Evolutionary conservation across 2,113 vertebrate genomes (phyloP).

Genomic region (Grus americana): DNA sequence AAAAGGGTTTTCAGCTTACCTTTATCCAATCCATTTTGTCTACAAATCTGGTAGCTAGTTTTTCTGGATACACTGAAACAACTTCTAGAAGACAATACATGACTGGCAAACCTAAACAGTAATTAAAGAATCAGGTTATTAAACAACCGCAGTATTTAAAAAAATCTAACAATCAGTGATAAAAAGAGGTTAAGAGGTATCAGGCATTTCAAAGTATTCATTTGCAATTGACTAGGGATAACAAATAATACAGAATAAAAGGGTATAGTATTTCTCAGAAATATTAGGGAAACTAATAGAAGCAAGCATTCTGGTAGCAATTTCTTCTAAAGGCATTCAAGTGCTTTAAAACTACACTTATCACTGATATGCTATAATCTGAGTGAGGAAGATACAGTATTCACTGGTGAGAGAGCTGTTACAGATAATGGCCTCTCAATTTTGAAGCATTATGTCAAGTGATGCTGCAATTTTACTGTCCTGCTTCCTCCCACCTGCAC

Average conservation of each 20-base stretch:
- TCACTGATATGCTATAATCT: not conserved
- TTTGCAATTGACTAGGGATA: not conserved
- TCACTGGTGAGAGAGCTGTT: not conserved
- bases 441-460: not conserved
- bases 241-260: not conserved
- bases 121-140: conserved; percentile 18
- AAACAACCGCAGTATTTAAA: not conserved
- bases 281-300: not conserved
- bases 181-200: not conserved
- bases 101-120: conserved; percentile 86
- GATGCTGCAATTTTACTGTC: not conserved
- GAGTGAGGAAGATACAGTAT: not conserved
- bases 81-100: conserved; percentile 98
- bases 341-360: not conserved
- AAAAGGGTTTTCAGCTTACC: conserved; percentile 66
- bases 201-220: not conserved
- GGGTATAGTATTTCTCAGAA: not conserved
- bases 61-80: conserved; percentile 92
- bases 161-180: not conserved
- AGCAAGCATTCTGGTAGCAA: not conserved
- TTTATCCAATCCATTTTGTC: conserved; percentile 98
- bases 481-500: not conserved
- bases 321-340: not conserved
- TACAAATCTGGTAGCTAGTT: conserved; percentile 86
- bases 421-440: not conserved